phyloP scores from a whole-genome alignment of 2,113 vertebrate genomes.

The Myodes glareolus region DNA sequence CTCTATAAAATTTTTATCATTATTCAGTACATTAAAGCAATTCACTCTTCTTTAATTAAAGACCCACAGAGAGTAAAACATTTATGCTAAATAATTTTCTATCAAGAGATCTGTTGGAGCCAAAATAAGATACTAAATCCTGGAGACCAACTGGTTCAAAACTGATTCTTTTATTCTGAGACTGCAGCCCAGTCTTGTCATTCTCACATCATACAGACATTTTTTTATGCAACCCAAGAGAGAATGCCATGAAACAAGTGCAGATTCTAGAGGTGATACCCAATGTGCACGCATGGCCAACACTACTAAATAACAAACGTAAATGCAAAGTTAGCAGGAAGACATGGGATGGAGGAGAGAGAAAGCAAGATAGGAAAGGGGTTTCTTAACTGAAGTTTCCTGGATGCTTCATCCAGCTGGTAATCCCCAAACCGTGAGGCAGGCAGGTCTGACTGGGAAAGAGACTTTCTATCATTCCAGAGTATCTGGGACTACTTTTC shows the following conservation, averaged over 20 bases:
- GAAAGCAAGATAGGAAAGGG: not conserved
- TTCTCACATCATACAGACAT: not conserved
- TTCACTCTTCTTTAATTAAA: not conserved
- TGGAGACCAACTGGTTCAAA: not conserved
- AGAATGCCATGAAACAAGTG: not conserved
- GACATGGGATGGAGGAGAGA: not conserved
- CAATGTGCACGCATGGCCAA: not conserved
- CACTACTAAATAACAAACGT: not conserved
- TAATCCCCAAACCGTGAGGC: not conserved
- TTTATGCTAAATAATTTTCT: not conserved
- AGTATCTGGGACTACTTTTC: not conserved
- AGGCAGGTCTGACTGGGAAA: not conserved
- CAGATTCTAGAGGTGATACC: not conserved
- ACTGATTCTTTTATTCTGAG: not conserved
- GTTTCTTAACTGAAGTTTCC: not conserved
- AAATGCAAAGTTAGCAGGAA: not conserved
- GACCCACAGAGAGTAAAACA: not conserved
- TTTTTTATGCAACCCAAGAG: not conserved
- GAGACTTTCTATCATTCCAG: not conserved
- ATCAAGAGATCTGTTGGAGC: not conserved
- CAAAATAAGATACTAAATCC: not conserved
- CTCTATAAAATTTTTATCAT: conserved; percentile 4
- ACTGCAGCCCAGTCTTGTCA: not conserved
- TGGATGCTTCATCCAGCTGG: not conserved
- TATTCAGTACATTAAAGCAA: not conserved